A percentile compares a stretch with the other conserved stretches of the same genome.
Conservation (phyloP, 2,113 vertebrate species). For the Nipponia nippon region DNA sequence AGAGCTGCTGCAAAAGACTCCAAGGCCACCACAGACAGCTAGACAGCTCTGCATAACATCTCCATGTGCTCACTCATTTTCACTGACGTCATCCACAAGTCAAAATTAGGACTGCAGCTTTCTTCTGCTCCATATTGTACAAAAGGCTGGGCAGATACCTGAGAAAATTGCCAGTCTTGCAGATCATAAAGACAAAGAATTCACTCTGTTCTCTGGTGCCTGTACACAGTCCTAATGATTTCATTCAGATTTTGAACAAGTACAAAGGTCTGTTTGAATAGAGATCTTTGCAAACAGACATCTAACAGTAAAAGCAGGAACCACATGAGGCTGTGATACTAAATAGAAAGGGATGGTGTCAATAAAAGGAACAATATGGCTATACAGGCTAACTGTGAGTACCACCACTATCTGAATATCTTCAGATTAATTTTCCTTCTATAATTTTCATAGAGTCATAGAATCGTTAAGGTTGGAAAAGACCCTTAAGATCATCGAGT, state of each 20-base stretch:
- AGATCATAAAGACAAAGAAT: neutral
- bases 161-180: neutral
- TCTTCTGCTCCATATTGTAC: neutral
- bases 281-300: neutral
- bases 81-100: neutral
- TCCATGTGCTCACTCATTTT: neutral
- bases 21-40: neutral
- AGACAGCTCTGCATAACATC: neutral
- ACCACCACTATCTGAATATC: neutral
- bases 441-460: neutral
- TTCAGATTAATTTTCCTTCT: neutral
- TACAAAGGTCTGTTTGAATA: neutral
- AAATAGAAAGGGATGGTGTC: neutral
- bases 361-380: neutral
- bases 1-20: neutral
- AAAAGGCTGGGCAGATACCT: neutral
- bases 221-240: neutral
- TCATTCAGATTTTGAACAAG: neutral
- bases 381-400: neutral
- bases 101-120: neutral
- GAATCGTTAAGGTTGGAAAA: too few species aligned
- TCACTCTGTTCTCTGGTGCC: neutral
- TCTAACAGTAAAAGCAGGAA: neutral
- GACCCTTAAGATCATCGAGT: too few species aligned
- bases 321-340: neutral